Base-by-base conservation (phyloP, 2,113 vertebrate genomes). In the Apistogramma diplotaenia region DNA sequence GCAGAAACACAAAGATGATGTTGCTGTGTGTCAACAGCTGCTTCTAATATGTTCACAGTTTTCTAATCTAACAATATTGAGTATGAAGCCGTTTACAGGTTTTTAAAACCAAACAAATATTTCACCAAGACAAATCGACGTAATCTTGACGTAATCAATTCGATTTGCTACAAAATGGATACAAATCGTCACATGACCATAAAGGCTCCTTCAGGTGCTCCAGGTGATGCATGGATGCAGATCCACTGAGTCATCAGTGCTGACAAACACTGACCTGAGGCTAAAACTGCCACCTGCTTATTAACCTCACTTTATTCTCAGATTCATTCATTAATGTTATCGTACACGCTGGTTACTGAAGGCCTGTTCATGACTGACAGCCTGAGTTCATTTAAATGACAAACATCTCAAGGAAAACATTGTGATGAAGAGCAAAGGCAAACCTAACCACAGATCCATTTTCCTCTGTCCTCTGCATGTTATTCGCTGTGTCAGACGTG, bases 401-500 rank as follows among this genome's bases (percentile, higher is more conserved):
- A 77, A 74, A 65, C 31, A 6, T 11, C 9, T 61, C 31, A 59
- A 53, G 35, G 13, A 75, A 74, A 70, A 33, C 27, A 76, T 23
- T 53, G 21, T 46, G 37, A 72, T 61, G 84, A 85, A 83, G 35
- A 80, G 31, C 57, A 54, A n/a, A n/a, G n/a, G 54, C 37, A 33
- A 79, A 81, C 58, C 81, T 13, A 82, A 73, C 40, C 72, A 62
- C 2, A 83, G 57, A 53, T 56, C 49, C 55, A 18, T 57, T 76
- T 54, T 61, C 78, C 85, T 81, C 81, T 71, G 74, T 85, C 55
- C 65, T 27, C 51, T 6, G 37, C 21, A 23, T 29, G 13, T 81
- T 76, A 33, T 79, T 78, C 25, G 23, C 58, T 72, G n/a, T 86
- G 82, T 80, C 86, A 70, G 61, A 43, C 65, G 65, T 72, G 67